These are phyloP conservation scores for Parnassius orleans DNA, from an alignment of 2,888 invertebrate species.

Conservation along the genomic window DNA sequence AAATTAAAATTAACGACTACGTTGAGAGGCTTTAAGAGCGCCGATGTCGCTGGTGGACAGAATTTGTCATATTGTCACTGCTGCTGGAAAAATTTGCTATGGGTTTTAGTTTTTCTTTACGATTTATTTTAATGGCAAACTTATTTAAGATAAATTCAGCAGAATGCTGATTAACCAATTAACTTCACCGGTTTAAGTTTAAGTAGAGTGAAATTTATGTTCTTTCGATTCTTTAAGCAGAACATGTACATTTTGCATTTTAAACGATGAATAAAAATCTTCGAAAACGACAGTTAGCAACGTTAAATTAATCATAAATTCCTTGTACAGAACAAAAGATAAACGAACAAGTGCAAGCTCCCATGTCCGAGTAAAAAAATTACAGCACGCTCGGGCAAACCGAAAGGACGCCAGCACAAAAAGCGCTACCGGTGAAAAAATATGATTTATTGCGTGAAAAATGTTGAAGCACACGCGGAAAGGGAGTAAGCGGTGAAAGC, in stretches of 20 bases:
- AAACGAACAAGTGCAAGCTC: constrained; percentile 69
- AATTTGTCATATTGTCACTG: constrained; percentile 33
- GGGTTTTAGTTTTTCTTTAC: constrained; percentile 4
- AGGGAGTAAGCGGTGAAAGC: constrained; percentile 72
- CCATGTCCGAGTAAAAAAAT: constrained; percentile 75
- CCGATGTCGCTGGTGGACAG: constrained; percentile 43
- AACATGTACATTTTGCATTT: neutral
- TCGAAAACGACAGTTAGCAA: constrained; percentile 14
- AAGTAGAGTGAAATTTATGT: neutral
- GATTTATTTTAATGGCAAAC: too few species aligned
- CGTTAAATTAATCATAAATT: constrained; percentile 67
- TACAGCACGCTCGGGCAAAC: constrained; percentile 73
- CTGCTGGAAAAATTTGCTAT: constrained; percentile 25
- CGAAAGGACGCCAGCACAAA: constrained; percentile 74
- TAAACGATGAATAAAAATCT: neutral
- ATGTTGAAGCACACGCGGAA: constrained; percentile 80
- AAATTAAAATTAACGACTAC: constrained; percentile 71
- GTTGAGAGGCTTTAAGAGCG: constrained; percentile 63
- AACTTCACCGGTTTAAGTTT: too few species aligned
- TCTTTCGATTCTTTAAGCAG: neutral
- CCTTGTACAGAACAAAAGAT: constrained; percentile 68
- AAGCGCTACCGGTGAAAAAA: constrained; percentile 79
- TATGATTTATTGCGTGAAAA: constrained; percentile 81
- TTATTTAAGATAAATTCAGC: too few species aligned
- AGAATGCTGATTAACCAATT: too few species aligned